A percentile compares a stretch with the other conserved stretches of the same genome.
phyloP scores from a whole-genome alignment of 2,113 vertebrate genomes.

The Ellobius talpinus region DNA sequence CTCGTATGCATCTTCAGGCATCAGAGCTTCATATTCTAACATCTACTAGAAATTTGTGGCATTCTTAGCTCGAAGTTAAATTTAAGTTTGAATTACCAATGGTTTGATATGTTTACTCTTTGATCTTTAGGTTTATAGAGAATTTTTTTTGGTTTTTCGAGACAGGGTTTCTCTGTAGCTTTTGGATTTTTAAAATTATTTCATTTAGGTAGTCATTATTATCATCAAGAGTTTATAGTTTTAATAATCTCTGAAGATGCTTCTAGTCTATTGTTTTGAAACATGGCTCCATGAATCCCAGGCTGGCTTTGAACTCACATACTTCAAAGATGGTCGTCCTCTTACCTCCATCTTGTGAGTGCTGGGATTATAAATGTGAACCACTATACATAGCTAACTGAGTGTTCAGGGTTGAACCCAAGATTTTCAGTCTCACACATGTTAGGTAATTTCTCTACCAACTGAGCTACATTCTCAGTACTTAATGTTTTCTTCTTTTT shows the following conservation, averaged over 20 bases:
- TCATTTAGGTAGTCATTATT: constrained; percentile 34
- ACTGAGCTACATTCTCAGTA: neutral
- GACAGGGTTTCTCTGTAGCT: too few relatives aligned
- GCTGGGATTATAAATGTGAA: neutral
- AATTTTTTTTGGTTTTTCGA: neutral
- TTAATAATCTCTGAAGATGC: neutral
- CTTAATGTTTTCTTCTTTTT: neutral
- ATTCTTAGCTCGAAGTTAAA: constrained; percentile 27
- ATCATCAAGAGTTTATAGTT: neutral
- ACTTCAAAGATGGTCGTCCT: neutral
- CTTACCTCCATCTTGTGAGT: neutral
- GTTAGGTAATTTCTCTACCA: neutral
- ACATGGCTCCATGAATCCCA: neutral
- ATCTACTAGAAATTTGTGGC: constrained; percentile 40
- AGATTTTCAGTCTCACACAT: neutral
- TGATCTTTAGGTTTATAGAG: constrained; percentile 7
- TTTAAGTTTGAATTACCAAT: constrained; percentile 42
- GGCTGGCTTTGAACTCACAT: neutral
- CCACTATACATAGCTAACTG: neutral
- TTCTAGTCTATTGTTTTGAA: neutral
- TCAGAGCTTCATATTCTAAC: constrained; percentile 15
- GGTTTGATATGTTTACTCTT: constrained; percentile 26
- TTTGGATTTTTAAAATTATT: neutral
- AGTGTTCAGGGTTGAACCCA: neutral
- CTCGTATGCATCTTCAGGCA: neutral